Base-by-base conservation (phyloP, 2,797 vertebrate genomes). In the Brachymystax lenok region DNA sequence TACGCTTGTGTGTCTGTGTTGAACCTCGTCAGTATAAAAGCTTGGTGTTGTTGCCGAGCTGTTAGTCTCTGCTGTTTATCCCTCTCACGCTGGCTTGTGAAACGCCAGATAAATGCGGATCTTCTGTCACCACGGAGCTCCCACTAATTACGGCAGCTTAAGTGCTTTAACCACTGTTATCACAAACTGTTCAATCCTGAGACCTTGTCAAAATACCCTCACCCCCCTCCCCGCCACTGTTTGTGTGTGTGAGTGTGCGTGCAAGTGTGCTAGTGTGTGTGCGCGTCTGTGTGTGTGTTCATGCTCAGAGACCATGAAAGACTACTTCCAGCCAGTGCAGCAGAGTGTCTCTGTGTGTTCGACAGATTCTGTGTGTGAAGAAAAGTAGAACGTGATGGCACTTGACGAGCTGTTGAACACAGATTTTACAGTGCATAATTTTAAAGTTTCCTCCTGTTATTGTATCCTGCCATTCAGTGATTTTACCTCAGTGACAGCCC, bases 91-190 rank as follows among this genome's bases (percentile, higher is more conserved):
- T 87, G 85, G 77, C 89, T 89, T 92, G 82, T 92, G 92, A 93
- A 93, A 91, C 89, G 88, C 88, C 84, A 91, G 90, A 94, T 94
- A 91, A 94, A 92, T 91, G 91, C 83, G 88, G 89, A 94, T 94
- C 91, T 93, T 94, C 93, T 88, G 92, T 91, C 90, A 33, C 91
- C 88, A 85, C 85, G 77, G 91, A 86, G 84, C 91, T 94, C 91
- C 88, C 91, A 87, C 93, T 94, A 95, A 95, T 95, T 95, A 94
- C 92, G 90, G 90, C 90, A 91, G 93, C 92, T 94, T 95, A 95
- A 95, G 94, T 94, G 93, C 91, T 93, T 93, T 91, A 93, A 89
- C 93, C 94, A 90, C 82, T 90, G 91, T 92, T 92, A 92, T 93
- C 92, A 89, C 93, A 94, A 91, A 92, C 92, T 92, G 84, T 85